phyloP scores from a whole-genome alignment of 2,113 vertebrate species.

The Laticauda colubrina region DNA sequence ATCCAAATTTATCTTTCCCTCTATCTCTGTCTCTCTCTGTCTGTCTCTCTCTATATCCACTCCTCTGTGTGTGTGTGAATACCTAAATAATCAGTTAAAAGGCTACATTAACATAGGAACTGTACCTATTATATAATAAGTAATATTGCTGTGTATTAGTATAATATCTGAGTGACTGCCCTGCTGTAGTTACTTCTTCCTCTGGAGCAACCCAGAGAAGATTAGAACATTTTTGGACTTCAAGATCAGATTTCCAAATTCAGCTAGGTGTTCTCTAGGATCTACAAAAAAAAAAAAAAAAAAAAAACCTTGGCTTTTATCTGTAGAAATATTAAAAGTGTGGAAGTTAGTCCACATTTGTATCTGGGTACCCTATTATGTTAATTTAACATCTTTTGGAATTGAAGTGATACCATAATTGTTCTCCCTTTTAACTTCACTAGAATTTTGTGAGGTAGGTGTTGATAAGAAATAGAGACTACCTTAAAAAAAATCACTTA shows the following conservation, averaged over 20 bases:
- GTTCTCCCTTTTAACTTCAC: too few species aligned
- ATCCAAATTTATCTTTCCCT: background rate
- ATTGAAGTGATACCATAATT: too few species aligned
- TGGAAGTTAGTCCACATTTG: background rate
- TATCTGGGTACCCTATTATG: background rate
- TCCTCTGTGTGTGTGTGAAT: too few species aligned
- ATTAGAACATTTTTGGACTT: background rate
- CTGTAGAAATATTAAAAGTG: background rate
- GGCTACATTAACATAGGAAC: background rate
- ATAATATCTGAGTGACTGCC: background rate
- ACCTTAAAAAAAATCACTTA: too few species aligned
- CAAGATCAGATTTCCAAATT: background rate
- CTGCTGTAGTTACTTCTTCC: background rate
- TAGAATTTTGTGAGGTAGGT: too few species aligned
- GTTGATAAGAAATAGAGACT: too few species aligned
- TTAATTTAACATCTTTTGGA: too few species aligned
- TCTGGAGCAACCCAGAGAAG: background rate
- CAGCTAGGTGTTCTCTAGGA: background rate
- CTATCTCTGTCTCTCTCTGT: fast-evolving
- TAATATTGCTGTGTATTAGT: background rate
- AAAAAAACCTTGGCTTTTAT: background rate
- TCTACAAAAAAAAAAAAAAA: background rate
- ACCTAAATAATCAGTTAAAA: background rate
- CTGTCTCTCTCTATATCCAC: too few species aligned
- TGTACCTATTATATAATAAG: background rate